Conservation (phyloP, 2,888 invertebrate genomes). For the Encarsia formosa region DNA sequence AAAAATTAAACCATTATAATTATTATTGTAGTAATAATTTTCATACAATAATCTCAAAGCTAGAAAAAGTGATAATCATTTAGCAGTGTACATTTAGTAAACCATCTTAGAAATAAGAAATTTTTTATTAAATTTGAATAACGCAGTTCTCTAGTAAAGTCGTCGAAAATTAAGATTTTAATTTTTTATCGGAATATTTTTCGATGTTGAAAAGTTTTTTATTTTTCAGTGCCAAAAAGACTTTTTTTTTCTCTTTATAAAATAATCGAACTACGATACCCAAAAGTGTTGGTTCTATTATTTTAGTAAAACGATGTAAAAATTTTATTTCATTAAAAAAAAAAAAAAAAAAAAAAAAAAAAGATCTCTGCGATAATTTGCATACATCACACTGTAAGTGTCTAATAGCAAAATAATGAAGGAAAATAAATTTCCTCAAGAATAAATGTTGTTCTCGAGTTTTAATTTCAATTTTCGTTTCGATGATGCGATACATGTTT, state of each 20-base stretch:
- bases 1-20: slow-evolving; percentile 8
- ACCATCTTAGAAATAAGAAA: slow-evolving; percentile 9
- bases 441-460: too few species aligned
- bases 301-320: too few species aligned
- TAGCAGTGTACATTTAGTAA: slow-evolving; percentile 11
- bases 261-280: slow-evolving; percentile 2
- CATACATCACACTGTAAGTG: too few species aligned
- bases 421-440: too few species aligned
- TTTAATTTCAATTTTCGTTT: too few species aligned
- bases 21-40: slow-evolving; percentile 11
- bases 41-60: slow-evolving; percentile 6
- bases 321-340: too few species aligned
- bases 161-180: slow-evolving; percentile 10
- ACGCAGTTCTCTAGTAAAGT: slow-evolving; percentile 4
- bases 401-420: too few species aligned
- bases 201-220: slow-evolving; percentile 3
- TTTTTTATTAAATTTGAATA: slow-evolving; percentile 6
- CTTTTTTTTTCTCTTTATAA: background rate
- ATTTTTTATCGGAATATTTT: slow-evolving; percentile 6
- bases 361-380: too few species aligned
- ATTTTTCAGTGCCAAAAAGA: slow-evolving; percentile 17
- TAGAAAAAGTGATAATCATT: slow-evolving; percentile 23
- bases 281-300: background rate
- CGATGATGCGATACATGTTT: too few species aligned
- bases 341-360: too few species aligned